Conservation (phyloP, 2,797 vertebrate genomes). For the Cheirogaleus major region DNA sequence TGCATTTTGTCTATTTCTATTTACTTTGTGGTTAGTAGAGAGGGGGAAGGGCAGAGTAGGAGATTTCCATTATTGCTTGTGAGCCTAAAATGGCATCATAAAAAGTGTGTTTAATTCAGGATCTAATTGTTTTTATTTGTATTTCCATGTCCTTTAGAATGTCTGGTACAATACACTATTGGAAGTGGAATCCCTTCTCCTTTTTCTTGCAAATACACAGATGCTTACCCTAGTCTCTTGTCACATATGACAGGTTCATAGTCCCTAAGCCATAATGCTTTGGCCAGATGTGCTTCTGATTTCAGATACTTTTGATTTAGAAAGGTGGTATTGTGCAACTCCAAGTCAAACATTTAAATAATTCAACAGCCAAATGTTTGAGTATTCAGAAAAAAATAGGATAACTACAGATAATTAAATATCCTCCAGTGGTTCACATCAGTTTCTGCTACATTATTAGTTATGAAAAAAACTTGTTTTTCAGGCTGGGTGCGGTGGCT, state of each 20-base stretch:
- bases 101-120: not conserved
- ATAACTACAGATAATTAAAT: not conserved
- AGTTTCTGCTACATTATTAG: not conserved
- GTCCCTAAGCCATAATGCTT: not conserved
- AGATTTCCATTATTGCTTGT: conserved; percentile 5
- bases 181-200: not conserved
- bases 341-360: not conserved
- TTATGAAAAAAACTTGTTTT: not conserved
- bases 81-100: not conserved
- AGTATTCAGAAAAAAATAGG: not conserved
- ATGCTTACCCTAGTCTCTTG: not conserved
- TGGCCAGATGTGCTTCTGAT: not conserved
- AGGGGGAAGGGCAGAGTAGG: not conserved
- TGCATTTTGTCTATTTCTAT: not conserved
- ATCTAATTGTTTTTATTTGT: not conserved
- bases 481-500: not conserved
- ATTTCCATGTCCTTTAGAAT: not conserved
- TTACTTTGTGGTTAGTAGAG: not conserved
- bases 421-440: not conserved
- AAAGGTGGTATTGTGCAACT: not conserved
- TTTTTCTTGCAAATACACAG: not conserved
- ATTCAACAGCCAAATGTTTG: not conserved
- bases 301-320: conserved; percentile 25
- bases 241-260: not conserved
- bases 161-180: not conserved